phyloP scores from a whole-genome alignment of 2,113 vertebrate species.

The Sander lucioperca region DNA sequence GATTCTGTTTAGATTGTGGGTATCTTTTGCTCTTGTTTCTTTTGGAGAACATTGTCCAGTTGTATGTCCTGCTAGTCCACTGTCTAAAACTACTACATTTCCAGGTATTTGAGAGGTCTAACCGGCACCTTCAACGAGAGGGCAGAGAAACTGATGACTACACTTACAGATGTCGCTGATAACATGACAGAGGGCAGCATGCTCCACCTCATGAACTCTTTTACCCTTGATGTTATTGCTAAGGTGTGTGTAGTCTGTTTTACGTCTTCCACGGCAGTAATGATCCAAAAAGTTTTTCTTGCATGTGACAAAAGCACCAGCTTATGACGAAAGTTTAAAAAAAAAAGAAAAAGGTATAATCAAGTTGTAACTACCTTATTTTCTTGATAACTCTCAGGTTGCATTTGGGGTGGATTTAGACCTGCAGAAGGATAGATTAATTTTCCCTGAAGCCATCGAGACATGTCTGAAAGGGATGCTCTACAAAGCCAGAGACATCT shows the following conservation, averaged over 20 bases:
- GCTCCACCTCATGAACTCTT: conserved; percentile 73
- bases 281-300: background rate
- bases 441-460: conserved; percentile 86
- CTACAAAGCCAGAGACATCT: conserved; percentile 55
- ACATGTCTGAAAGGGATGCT: conserved; percentile 85
- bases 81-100: background rate
- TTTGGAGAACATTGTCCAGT: background rate
- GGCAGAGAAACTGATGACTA: conserved; percentile 78
- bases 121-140: conserved; percentile 79
- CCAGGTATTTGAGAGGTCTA: conserved; percentile 80
- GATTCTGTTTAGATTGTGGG: background rate
- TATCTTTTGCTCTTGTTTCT: background rate
- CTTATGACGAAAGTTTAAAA: background rate
- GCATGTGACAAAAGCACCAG: background rate
- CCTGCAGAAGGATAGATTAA: conserved; percentile 71
- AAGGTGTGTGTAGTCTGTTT: conserved; percentile 50
- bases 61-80: background rate
- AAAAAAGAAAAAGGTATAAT: background rate
- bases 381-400: conserved; percentile 75
- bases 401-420: conserved; percentile 92
- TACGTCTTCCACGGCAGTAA: background rate
- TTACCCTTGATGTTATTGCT: conserved; percentile 81
- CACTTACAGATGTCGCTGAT: conserved; percentile 67
- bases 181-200: conserved; percentile 61
- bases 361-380: background rate